Evolutionary conservation across 2,113 vertebrate genomes (phyloP).

Genomic region (Rissa tridactyla): DNA sequence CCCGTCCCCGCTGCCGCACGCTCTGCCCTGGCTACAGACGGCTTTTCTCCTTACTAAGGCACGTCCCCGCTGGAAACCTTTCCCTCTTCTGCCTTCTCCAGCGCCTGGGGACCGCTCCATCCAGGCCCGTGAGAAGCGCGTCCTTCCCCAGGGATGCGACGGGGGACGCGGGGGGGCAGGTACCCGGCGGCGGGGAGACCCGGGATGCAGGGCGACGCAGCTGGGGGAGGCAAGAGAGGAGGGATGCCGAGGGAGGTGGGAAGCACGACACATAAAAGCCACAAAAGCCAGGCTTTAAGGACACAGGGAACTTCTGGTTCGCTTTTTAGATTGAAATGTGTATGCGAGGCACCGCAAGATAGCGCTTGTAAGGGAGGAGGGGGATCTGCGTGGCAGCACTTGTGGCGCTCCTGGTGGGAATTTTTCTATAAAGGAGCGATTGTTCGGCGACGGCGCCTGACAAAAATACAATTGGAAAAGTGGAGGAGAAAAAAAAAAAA

Average conservation of each 20-base stretch:
- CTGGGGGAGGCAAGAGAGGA: not conserved
- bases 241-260: not conserved
- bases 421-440: slow-evolving; percentile 36
- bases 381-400: not conserved
- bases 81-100: not conserved
- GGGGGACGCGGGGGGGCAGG: not conserved
- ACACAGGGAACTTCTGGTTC: not conserved
- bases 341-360: not conserved
- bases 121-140: accelerated
- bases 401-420: slow-evolving; percentile 33
- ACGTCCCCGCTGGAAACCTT: not conserved
- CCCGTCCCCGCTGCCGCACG: accelerated
- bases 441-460: slow-evolving; percentile 19
- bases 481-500: not conserved
- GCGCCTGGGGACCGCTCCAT: accelerated
- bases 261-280: not conserved
- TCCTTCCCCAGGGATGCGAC: not conserved
- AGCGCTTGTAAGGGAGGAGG: not conserved
- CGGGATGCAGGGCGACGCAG: accelerated
- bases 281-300: not conserved
- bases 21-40: not conserved
- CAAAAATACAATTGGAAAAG: slow-evolving; percentile 50
- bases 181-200: not conserved
- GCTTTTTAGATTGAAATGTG: not conserved
- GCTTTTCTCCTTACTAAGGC: not conserved